These are phyloP conservation scores for Ceyx cyanopectus DNA, from an alignment of 2,113 vertebrate species.

Conservation along the genomic window DNA sequence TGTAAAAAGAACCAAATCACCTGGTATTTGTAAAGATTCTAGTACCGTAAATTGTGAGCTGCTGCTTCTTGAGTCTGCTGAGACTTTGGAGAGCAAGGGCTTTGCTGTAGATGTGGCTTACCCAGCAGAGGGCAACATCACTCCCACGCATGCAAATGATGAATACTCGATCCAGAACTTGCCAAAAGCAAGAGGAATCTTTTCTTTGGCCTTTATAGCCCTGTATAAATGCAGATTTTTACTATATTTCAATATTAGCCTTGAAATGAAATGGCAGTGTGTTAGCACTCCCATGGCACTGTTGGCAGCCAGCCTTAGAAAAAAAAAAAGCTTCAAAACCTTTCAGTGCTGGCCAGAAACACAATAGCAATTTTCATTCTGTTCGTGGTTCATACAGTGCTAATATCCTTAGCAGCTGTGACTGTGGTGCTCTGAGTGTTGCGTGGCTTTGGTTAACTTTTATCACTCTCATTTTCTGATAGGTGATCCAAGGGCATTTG, in stretches of 20 bases:
- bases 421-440: background rate
- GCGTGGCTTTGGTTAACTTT: background rate
- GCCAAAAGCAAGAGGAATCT: background rate
- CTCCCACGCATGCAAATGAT: background rate
- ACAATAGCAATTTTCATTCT: background rate
- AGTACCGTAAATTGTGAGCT: background rate
- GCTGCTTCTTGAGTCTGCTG: background rate
- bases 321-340: background rate
- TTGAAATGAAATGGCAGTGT: slow-evolving; percentile 13
- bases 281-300: background rate
- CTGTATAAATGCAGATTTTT: background rate
- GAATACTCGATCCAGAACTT: background rate
- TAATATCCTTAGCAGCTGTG: slow-evolving; percentile 6
- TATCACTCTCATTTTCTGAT: background rate
- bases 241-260: slow-evolving; percentile 3
- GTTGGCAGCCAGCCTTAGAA: background rate
- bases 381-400: background rate
- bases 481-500: background rate
- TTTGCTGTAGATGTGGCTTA: background rate
- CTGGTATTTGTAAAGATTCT: background rate
- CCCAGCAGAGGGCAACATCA: slow-evolving; percentile 56
- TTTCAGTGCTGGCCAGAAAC: background rate
- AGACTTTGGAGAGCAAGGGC: background rate
- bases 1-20: background rate
- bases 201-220: background rate